A percentile compares a stretch with the other conserved stretches of the same genome.
Conservation (phyloP, 1,140 invertebrate species). For the Dinoponera quadriceps region DNA sequence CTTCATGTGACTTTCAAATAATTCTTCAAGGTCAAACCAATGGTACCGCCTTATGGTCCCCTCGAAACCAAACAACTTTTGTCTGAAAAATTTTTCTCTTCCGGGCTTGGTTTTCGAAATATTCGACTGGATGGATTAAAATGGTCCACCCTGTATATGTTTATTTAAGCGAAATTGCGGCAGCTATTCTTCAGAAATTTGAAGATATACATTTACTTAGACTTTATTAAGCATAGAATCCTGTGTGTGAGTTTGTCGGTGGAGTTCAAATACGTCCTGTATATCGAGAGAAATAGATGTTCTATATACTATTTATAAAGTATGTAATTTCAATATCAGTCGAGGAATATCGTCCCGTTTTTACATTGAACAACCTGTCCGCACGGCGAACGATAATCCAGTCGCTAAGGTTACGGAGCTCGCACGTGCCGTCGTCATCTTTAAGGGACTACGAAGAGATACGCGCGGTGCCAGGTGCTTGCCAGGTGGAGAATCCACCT, state of each 20-base stretch:
- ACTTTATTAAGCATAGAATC: no score
- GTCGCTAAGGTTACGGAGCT: slow-evolving; percentile 31
- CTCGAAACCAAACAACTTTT: no score
- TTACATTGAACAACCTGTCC: not conserved
- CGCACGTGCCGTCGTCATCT: slow-evolving; percentile 45
- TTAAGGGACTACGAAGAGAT: slow-evolving; percentile 59
- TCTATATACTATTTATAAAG: no score
- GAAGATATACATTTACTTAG: not conserved
- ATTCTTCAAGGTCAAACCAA: no score
- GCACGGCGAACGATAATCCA: slow-evolving; percentile 29
- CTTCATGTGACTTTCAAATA: no score
- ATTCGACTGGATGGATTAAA: no score
- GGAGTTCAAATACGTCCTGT: no score
- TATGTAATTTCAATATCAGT: not conserved
- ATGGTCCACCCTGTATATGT: not conserved
- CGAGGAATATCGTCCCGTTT: not conserved
- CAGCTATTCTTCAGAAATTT: not conserved
- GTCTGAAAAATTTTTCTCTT: no score
- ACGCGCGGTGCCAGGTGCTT: slow-evolving; percentile 78
- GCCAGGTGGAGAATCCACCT: slow-evolving; percentile 83
- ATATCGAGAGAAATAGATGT: not conserved
- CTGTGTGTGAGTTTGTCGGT: no score
- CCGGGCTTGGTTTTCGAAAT: no score
- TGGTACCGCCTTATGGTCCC: no score
- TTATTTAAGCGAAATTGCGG: not conserved